Conservation (phyloP, 2,113 vertebrate genomes). For the Mandrillus leucophaeus region DNA sequence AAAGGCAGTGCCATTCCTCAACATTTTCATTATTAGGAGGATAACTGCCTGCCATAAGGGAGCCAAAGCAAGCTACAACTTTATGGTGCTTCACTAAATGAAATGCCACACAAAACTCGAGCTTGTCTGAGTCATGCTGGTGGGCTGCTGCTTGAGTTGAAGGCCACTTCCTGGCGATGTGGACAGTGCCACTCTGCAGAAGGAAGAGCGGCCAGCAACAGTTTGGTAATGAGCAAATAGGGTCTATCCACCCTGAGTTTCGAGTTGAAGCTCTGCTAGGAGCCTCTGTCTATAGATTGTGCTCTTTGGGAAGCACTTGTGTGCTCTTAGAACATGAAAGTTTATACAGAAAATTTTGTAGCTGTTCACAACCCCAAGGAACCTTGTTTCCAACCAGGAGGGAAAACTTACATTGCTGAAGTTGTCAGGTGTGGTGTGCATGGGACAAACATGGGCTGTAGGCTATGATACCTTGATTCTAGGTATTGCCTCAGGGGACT, state of each 20-base stretch:
- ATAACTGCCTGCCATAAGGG: background rate
- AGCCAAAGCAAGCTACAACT: background rate
- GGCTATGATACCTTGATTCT: background rate
- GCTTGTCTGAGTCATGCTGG: background rate
- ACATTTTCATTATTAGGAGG: background rate
- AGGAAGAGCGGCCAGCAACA: background rate
- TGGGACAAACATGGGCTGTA: background rate
- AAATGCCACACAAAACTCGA: background rate
- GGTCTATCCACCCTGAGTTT: background rate
- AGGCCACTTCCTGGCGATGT: background rate
- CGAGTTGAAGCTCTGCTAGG: background rate
- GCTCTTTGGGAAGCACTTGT: background rate
- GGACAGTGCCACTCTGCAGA: background rate
- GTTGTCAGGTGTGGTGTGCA: background rate
- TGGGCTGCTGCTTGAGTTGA: background rate
- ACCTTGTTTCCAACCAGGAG: background rate
- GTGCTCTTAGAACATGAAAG: background rate
- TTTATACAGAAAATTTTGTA: background rate
- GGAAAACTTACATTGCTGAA: background rate
- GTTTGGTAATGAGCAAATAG: background rate
- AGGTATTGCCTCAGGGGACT: background rate
- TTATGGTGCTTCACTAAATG: background rate
- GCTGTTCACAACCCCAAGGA: background rate
- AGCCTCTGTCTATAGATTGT: background rate
- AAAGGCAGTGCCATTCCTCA: background rate